Evolutionary conservation across 2,113 vertebrate species (phyloP).

Genomic region (Tor tambroides): DNA sequence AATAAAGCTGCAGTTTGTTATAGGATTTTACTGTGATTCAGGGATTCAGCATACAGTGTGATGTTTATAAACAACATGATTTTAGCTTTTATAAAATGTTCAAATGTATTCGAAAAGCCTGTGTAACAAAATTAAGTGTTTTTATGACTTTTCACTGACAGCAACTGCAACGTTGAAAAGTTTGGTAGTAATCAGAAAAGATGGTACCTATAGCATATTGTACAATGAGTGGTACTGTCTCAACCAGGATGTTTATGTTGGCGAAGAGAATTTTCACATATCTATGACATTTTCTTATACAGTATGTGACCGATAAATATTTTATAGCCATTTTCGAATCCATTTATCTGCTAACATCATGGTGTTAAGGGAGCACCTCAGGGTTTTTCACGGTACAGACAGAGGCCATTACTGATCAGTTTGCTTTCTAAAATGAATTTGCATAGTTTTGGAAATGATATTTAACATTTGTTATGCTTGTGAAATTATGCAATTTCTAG

Average conservation of each 20-base stretch:
- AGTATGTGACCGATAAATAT: background rate
- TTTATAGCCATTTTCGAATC: background rate
- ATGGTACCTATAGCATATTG: background rate
- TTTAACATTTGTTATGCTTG: slow-evolving; percentile 3
- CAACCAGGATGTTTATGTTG: background rate
- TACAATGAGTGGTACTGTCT: background rate
- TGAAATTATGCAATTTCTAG: slow-evolving; percentile 63
- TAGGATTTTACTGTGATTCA: background rate
- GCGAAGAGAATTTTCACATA: background rate
- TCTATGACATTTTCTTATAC: background rate
- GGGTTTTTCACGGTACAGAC: background rate
- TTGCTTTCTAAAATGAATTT: slow-evolving; percentile 1
- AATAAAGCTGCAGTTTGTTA: background rate
- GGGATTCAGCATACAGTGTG: background rate
- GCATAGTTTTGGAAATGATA: background rate
- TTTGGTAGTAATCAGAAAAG: background rate
- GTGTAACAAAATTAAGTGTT: slow-evolving; percentile 9
- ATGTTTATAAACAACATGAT: slow-evolving; percentile 4
- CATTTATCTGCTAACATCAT: background rate
- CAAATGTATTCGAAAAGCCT: background rate
- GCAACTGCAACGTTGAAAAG: background rate
- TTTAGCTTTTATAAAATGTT: slow-evolving; percentile 13
- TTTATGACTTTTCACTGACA: background rate
- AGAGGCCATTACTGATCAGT: background rate
- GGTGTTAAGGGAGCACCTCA: slow-evolving; percentile 6